Base-by-base conservation (phyloP, 2,888 invertebrate species). In the Xylota segnis region DNA sequence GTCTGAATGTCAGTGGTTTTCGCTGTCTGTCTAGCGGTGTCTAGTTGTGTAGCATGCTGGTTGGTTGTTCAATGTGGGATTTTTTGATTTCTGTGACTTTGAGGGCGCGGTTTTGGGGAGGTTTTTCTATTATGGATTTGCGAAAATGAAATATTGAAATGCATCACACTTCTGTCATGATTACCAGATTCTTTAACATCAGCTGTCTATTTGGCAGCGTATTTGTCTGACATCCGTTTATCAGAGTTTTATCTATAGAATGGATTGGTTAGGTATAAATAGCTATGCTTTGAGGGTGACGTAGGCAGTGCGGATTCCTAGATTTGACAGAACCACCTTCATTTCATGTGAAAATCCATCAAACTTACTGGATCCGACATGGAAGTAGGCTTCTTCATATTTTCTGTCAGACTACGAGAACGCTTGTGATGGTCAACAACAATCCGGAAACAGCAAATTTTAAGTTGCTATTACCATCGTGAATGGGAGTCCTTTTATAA, bases 1-100 rank as follows among this genome's bases (percentile, higher is more conserved):
- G 83, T 83, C 83, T 79, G 72, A 83, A 83, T 79, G 74, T 83
- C 83, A 79, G 77, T 78, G 83, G 78, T 66, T 72, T 65, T 77
- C 77, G 52, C 58, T 70, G 56, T 77, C 83, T 71, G 71, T 34
- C 71, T 72, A 47, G 65, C 14, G 63, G 16, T 16, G 58, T 71
- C 7, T 12, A 23, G 61, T 66, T 72, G 32, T 72, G 23, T 65
- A 56, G 9, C 47, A 59, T 66, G 52, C 32, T 72, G 40, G 34
- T 76, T 66, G 50, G 40, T 29, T 65, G 29, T 59, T 68, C 54
- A 52, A 58, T 45, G 75, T 54, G 43, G 61, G 59, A 70, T 74
- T 45, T 37, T 47, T 63, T 68, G 52, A n/a, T 66, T 34, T 37
- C 12, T 34, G 45, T 68, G 61, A 32, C 56, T 54, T 70, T 70